Percentiles rank a stretch among this genome's conserved stretches.
These are phyloP conservation scores for Trissonchulus latispiculum DNA, from an alignment of 2,888 invertebrate genomes.

Conservation along the genomic window DNA sequence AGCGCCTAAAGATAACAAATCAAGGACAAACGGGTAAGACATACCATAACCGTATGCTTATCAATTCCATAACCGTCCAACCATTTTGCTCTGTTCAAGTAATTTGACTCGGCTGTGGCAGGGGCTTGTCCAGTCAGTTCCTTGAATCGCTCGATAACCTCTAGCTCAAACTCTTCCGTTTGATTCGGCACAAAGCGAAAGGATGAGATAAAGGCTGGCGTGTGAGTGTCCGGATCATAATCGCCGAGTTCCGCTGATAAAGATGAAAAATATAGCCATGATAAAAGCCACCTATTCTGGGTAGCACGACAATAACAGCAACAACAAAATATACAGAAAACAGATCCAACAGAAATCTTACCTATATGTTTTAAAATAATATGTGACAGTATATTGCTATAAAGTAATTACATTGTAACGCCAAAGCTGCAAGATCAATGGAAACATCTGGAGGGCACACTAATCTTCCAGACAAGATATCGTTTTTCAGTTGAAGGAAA, in stretches of 20 bases:
- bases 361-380: no score
- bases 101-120: slow-evolving; percentile 87
- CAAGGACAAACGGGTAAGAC: slow-evolving; percentile 23
- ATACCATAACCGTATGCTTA: slow-evolving; percentile 81
- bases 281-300: no score
- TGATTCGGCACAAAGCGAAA: slow-evolving; percentile 90
- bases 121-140: slow-evolving; percentile 64
- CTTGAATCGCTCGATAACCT: slow-evolving; percentile 80
- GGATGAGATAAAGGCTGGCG: slow-evolving; percentile 92
- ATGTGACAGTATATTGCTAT: no score
- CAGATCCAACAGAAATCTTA: no score
- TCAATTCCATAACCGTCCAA: slow-evolving; percentile 98
- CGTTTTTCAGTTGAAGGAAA: slow-evolving; percentile 90
- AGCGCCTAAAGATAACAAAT: not conserved
- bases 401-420: slow-evolving; percentile 70
- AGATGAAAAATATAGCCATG: no score
- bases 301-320: no score
- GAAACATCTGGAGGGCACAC: slow-evolving; percentile 76
- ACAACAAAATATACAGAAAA: no score
- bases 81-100: slow-evolving; percentile 84
- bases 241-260: slow-evolving; percentile 98
- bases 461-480: slow-evolving; percentile 77
- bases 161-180: slow-evolving; percentile 88
- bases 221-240: slow-evolving; percentile 79
- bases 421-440: slow-evolving; percentile 77